These are phyloP conservation scores for Sinocyclocheilus anshuiensis DNA, from an alignment of 2,113 vertebrate species.

Conservation along the genomic window DNA sequence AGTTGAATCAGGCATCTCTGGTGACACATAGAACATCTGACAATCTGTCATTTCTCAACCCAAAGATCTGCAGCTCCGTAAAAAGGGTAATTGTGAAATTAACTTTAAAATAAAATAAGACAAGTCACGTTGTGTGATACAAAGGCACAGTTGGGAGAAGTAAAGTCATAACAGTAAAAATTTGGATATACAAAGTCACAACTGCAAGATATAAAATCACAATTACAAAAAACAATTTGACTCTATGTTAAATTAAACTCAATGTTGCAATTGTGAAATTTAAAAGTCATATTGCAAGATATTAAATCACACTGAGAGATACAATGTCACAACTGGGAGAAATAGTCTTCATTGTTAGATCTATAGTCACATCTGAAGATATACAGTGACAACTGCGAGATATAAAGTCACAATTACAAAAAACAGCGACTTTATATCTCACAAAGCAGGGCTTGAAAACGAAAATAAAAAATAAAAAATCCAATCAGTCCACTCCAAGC, in stretches of 20 bases:
- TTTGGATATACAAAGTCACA: background rate
- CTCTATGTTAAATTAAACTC: background rate
- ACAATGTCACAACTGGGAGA: background rate
- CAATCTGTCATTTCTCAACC: background rate
- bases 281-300: background rate
- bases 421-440: too few relatives aligned
- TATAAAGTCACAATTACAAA: too few relatives aligned
- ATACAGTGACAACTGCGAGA: too few relatives aligned
- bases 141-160: background rate
- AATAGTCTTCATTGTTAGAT: background rate
- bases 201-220: too few relatives aligned
- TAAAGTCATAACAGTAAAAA: background rate
- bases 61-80: background rate
- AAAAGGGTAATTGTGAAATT: background rate
- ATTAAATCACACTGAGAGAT: background rate
- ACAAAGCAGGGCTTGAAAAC: too few relatives aligned
- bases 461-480: too few relatives aligned
- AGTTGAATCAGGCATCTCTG: conserved; percentile 17
- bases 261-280: background rate
- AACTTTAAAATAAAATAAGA: background rate
- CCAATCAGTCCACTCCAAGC: too few relatives aligned
- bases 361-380: too few relatives aligned
- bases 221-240: too few relatives aligned
- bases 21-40: background rate
- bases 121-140: background rate